phyloP scores from a whole-genome alignment of 2,113 vertebrate species.

The Columba livia region DNA sequence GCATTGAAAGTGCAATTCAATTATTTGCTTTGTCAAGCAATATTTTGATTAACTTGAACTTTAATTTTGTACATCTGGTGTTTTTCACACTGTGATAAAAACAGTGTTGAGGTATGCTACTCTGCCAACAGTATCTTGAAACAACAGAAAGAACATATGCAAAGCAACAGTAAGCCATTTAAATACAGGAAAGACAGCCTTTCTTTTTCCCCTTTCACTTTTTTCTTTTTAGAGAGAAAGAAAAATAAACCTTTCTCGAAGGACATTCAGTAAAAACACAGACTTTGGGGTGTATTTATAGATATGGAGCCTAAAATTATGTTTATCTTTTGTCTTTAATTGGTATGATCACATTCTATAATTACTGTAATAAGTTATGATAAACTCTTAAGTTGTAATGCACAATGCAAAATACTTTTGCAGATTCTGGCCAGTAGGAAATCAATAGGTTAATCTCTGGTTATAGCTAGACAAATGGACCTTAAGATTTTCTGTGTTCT shows the following conservation, averaged over 20 bases:
- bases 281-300: not conserved
- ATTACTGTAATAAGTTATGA: not conserved
- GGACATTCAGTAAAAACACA: not conserved
- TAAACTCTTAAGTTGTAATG: not conserved
- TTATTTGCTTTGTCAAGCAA: constrained; percentile 85
- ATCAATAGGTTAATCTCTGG: not conserved
- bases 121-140: constrained; percentile 29
- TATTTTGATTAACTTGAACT: constrained; percentile 82
- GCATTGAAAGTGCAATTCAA: constrained; percentile 83
- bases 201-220: accelerated
- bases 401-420: not conserved
- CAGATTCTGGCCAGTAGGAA: not conserved
- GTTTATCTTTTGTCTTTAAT: not conserved
- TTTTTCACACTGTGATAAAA: constrained; percentile 70
- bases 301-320: not conserved
- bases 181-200: not conserved
- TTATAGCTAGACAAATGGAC: not conserved
- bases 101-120: not conserved
- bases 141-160: constrained; percentile 23
- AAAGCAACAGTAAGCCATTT: not conserved
- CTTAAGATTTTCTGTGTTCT: not conserved
- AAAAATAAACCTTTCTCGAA: constrained; percentile 8
- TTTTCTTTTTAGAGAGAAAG: not conserved
- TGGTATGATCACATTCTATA: not conserved
- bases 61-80: constrained; percentile 75